Base-by-base conservation (phyloP, 2,888 invertebrate genomes). In the Drosophila pegasa region DNA sequence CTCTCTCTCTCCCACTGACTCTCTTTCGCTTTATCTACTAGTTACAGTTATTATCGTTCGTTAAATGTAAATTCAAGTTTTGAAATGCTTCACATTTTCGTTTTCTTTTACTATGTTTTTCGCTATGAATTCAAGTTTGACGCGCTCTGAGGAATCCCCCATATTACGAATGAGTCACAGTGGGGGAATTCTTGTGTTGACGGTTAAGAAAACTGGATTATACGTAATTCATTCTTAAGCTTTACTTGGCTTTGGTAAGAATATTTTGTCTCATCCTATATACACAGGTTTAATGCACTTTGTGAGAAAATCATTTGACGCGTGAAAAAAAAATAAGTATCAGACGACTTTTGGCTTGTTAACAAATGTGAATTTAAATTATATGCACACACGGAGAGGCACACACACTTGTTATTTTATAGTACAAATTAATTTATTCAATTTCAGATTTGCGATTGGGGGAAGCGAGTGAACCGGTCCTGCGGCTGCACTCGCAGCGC, bases 381-480 rank as follows among this genome's bases (percentile, higher is more conserved):
- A 62, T 51, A 10, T 18, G 31, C 35, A 51, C 22, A 40, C 3
- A 20, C 22, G 16, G 6, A 8, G 8, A n/a, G n/a, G n/a, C 20
- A 18, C 9, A 37, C 31, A 33, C 10, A 41, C 35, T 33, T n/a
- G 7, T 40, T 20, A 14, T 33, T 16, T 60, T 69, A 75, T 62
- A 75, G 56, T 37, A 68, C 48, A 75, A 41, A 50, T 75, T 9
- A 16, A 31, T 40, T 59, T 31, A 48, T 55, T 25, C 20, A 16
- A 38, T n/a, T 35, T 20, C 47, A 10, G 45, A 9, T 25, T n/a
- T 48, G 38, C 22, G 29, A 41, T 50, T 25, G n/a, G n/a, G 25
- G 18, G 52, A 31, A 52, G n/a, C 52, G 43, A 33, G 56, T 86
- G 84, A 85, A 85, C 84, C 84, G 89, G 84, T 85, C 84, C 84